phyloP scores from a whole-genome alignment of 1,140 invertebrate genomes.

The Pogonomyrmex barbatus region DNA sequence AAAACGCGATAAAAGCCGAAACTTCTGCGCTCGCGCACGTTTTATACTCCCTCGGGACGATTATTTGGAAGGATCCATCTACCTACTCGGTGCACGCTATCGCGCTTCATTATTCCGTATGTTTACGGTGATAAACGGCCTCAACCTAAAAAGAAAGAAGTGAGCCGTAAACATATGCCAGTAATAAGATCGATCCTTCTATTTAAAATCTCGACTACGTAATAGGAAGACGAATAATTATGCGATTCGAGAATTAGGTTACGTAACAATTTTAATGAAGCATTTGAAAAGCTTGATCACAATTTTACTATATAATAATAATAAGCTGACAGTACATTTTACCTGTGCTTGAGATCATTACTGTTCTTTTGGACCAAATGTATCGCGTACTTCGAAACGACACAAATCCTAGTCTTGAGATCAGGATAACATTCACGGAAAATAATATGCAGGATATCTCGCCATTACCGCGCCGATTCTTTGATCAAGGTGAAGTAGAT shows the following conservation, averaged over 20 bases:
- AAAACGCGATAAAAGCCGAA: conserved; percentile 52
- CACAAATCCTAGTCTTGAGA: not conserved
- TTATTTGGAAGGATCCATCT: conserved; percentile 33
- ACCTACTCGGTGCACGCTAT: conserved; percentile 5
- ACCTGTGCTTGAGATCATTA: not conserved
- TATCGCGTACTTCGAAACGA: not conserved
- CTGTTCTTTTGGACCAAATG: not conserved
- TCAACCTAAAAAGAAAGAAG: conserved; percentile 7
- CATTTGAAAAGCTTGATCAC: not conserved
- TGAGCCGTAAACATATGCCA: conserved; percentile 27
- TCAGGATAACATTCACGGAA: not conserved
- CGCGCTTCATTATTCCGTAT: conserved; percentile 46
- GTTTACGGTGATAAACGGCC: not conserved
- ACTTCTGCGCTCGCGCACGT: conserved; percentile 2
- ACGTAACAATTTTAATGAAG: not conserved
- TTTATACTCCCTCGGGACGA: conserved; percentile 35
- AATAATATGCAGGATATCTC: not conserved
- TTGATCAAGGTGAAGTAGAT: not conserved
- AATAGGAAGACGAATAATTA: not conserved
- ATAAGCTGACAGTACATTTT: not conserved
- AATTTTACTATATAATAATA: conserved; percentile 12
- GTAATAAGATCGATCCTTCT: not conserved
- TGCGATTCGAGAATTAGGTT: conserved; percentile 6
- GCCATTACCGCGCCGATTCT: too few species aligned
- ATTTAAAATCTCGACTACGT: not conserved